Percentiles rank a stretch among this genome's conserved stretches.
Evolutionary conservation across 2,888 invertebrate genomes (phyloP).

Genomic region (Cerastis rubricosa): DNA sequence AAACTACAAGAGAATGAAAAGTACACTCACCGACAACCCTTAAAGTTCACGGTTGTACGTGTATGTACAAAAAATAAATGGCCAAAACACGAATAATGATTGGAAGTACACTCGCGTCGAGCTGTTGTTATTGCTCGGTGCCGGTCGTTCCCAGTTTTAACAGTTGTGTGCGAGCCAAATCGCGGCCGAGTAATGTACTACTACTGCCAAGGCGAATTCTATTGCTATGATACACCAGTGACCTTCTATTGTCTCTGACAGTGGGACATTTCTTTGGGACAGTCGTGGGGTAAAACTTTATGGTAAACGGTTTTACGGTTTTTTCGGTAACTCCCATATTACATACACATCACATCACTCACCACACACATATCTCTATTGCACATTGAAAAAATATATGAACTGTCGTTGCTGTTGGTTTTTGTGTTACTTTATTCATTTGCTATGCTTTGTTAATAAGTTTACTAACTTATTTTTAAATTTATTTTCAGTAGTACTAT

Average conservation of each 20-base stretch:
- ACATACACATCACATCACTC: no score
- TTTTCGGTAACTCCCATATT: no score
- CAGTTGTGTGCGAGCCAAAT: conserved; percentile 85
- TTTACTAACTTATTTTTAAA: neutral
- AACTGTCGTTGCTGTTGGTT: neutral
- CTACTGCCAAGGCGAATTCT: conserved; percentile 87
- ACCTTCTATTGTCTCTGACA: conserved; percentile 87
- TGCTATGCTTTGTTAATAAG: neutral
- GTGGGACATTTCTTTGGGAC: conserved; percentile 77
- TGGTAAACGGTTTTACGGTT: conserved; percentile 19
- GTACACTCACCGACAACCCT: conserved; percentile 48
- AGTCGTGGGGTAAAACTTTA: conserved; percentile 52
- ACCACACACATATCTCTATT: no score
- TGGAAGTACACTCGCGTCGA: conserved; percentile 60
- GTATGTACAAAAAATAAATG: conserved; percentile 60
- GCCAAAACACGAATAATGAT: conserved; percentile 64
- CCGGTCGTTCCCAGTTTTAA: conserved; percentile 68
- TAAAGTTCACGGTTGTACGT: conserved; percentile 56
- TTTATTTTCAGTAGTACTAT: neutral
- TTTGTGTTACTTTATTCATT: neutral
- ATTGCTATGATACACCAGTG: conserved; percentile 84
- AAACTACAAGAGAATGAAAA: conserved; percentile 39
- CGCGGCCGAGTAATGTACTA: conserved; percentile 78
- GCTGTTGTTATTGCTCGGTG: conserved; percentile 68
- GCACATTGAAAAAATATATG: neutral